These are phyloP conservation scores for Paraescarpia echinospica DNA, from an alignment of 1,140 invertebrate species.

Conservation along the genomic window DNA sequence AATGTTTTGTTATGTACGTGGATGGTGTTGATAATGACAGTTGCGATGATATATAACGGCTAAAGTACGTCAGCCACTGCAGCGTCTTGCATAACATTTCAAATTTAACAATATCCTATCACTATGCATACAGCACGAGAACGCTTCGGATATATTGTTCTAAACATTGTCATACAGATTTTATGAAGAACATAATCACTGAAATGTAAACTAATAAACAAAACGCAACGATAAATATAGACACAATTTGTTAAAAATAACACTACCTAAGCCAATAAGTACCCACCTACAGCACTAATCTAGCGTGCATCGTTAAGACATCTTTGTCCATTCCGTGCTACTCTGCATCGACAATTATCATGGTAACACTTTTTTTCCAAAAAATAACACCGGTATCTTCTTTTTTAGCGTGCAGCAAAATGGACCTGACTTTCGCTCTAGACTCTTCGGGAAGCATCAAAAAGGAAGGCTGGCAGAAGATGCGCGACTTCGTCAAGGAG, in stretches of 20 bases:
- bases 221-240: neutral
- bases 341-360: no score
- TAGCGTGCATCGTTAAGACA: neutral
- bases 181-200: neutral
- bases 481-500: conserved; percentile 8
- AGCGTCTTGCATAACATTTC: no score
- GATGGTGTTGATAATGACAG: no score
- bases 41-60: no score
- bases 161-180: no score
- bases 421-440: neutral
- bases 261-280: neutral
- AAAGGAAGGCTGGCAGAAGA: neutral
- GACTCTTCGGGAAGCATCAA: conserved; percentile 5
- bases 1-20: no score
- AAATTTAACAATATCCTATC: no score
- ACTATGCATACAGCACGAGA: neutral
- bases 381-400: neutral
- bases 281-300: neutral
- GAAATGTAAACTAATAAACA: neutral
- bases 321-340: neutral
- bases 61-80: no score
- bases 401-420: neutral
- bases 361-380: no score
- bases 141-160: no score
- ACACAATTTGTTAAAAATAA: neutral